A percentile compares a stretch with the other conserved stretches of the same genome.
Evolutionary conservation across 2,113 vertebrate genomes (phyloP).

Genomic region (Numenius arquata): DNA sequence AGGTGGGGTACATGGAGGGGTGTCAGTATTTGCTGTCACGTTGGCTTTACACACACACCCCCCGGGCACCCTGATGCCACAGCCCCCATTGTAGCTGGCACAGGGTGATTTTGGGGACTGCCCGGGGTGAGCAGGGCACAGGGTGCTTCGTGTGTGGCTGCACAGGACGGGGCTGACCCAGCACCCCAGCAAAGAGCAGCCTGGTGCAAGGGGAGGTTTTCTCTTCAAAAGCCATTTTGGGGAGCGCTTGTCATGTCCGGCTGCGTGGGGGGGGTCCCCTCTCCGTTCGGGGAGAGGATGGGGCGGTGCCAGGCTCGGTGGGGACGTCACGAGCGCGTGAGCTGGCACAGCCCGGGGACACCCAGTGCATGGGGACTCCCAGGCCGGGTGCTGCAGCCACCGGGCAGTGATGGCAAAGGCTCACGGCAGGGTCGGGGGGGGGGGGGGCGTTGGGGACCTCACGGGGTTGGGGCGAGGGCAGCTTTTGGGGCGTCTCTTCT

Average conservation of each 20-base stretch:
- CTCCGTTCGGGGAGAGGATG: background rate
- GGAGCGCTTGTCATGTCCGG: rapidly evolving
- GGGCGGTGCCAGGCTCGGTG: background rate
- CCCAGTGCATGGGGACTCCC: rapidly evolving
- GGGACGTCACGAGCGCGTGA: rapidly evolving
- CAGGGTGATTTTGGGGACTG: background rate
- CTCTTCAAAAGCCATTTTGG: background rate
- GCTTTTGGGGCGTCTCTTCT: background rate
- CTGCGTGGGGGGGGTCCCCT: background rate
- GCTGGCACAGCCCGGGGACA: background rate
- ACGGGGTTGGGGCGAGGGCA: rapidly evolving
- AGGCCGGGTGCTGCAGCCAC: background rate
- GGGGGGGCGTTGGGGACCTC: background rate
- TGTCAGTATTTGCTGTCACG: background rate
- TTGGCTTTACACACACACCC: background rate
- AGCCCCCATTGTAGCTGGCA: background rate
- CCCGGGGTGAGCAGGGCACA: background rate
- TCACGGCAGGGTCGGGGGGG: too few species aligned
- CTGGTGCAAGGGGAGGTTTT: background rate
- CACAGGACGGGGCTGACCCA: background rate
- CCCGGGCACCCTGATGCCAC: rapidly evolving
- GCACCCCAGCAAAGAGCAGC: background rate
- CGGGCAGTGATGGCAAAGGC: background rate
- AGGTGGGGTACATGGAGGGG: too few species aligned
- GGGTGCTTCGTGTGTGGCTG: background rate